Conservation (phyloP, 2,888 invertebrate species). For the Lucinisca nassula region DNA sequence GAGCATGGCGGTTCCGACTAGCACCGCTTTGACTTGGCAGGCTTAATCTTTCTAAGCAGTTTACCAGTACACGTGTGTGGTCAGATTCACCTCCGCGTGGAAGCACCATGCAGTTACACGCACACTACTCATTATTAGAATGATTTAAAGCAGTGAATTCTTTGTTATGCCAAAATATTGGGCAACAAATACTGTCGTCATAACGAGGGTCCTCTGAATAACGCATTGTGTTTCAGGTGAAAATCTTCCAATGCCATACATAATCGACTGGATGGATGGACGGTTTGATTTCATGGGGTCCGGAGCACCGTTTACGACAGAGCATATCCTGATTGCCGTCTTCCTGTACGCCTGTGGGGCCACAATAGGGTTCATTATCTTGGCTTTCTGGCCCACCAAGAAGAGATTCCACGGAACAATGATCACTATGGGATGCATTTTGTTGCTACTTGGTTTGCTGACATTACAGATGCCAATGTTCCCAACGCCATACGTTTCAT, state of each 20-base stretch:
- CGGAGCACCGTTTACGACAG: constrained; percentile 19
- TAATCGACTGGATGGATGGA: constrained; percentile 44
- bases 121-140: no score
- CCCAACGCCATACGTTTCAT: constrained; percentile 26
- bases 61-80: no score
- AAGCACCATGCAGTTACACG: no score
- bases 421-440: constrained; percentile 49
- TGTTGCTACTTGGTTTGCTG: constrained; percentile 54
- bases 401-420: constrained; percentile 62
- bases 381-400: constrained; percentile 64
- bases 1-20: no score
- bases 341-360: constrained; percentile 56
- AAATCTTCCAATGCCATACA: constrained; percentile 37
- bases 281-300: background rate
- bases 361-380: constrained; percentile 52
- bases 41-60: no score
- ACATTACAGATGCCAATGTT: constrained; percentile 57
- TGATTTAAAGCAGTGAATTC: no score
- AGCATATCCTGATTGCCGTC: constrained; percentile 47
- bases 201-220: no score
- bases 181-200: no score
- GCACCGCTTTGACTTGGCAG: no score
- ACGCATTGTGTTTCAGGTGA: constrained; percentile 48
- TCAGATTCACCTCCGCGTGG: no score
- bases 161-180: no score